phyloP scores from a whole-genome alignment of 2,113 vertebrate species.

The Brachirus orientalis region DNA sequence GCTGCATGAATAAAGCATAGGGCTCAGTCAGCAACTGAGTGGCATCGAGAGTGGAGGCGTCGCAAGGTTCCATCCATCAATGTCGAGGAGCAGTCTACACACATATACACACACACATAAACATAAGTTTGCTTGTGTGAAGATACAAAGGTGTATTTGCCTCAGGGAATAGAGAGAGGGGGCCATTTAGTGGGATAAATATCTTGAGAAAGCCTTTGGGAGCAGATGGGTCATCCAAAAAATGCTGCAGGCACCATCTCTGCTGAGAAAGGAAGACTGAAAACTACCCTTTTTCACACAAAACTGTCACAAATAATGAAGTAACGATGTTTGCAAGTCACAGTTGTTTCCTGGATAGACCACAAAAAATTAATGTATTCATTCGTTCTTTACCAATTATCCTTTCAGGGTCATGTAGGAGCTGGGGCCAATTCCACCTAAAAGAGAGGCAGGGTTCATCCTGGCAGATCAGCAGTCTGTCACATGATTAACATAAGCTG shows the following conservation, averaged over 20 bases:
- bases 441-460: no score
- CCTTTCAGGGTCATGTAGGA: no score
- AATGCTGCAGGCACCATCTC: background rate
- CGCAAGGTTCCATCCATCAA: constrained; percentile 89
- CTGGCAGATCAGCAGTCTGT: no score
- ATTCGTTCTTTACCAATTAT: no score
- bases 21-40: constrained; percentile 81
- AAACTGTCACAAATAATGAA: background rate
- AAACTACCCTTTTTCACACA: background rate
- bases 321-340: background rate
- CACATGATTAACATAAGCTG: no score
- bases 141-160: constrained; percentile 18
- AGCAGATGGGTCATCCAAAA: background rate
- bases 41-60: constrained; percentile 81
- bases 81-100: constrained; percentile 75
- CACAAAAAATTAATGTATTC: no score
- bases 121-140: constrained; percentile 36
- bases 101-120: constrained; percentile 69
- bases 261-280: background rate
- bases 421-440: no score
- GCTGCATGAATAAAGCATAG: constrained; percentile 86
- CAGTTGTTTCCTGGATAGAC: no score
- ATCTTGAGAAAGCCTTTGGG: constrained; percentile 1
- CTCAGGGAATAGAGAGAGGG: constrained; percentile 32
- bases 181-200: constrained; percentile 5